Evolutionary conservation across 1,140 invertebrate species (phyloP).

Genomic region (Euura saliciscinereae): DNA sequence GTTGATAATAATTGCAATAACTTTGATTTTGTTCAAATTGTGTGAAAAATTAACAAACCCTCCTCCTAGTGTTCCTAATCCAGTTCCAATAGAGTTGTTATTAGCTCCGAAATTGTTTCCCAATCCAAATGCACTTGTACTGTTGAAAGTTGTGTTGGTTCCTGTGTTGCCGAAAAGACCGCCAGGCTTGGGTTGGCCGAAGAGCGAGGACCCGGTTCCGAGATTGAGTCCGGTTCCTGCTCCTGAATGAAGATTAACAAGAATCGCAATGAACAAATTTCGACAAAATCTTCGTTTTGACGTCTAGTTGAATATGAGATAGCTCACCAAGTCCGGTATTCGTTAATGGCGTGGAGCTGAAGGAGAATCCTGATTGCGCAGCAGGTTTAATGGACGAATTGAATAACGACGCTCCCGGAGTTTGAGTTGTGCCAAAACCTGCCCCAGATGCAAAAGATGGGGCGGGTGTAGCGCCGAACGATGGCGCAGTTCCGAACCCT

Average conservation of each 20-base stretch:
- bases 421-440: conserved; percentile 53
- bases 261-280: conserved; percentile 13
- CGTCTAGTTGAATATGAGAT: not conserved
- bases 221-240: conserved; percentile 52
- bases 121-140: conserved; percentile 47
- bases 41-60: conserved; percentile 36
- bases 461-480: conserved; percentile 56
- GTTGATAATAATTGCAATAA: not conserved
- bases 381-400: conserved; percentile 57
- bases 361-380: conserved; percentile 55
- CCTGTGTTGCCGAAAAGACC: conserved; percentile 64
- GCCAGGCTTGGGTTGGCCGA: conserved; percentile 61
- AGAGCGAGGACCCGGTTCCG: conserved; percentile 56
- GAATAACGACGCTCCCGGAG: conserved; percentile 58
- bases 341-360: conserved; percentile 58
- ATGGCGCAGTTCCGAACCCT: conserved; percentile 63
- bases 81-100: conserved; percentile 42
- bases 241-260: conserved; percentile 30
- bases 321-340: conserved; percentile 46
- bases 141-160: conserved; percentile 44
- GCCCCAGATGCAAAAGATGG: conserved; percentile 58
- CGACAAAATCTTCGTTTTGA: not conserved
- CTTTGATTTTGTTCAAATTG: conserved; percentile 13
- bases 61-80: conserved; percentile 43
- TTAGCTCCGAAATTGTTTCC: conserved; percentile 51